Evolutionary conservation across 2,797 vertebrate species (phyloP).

Genomic region (Manis pentadactyla): DNA sequence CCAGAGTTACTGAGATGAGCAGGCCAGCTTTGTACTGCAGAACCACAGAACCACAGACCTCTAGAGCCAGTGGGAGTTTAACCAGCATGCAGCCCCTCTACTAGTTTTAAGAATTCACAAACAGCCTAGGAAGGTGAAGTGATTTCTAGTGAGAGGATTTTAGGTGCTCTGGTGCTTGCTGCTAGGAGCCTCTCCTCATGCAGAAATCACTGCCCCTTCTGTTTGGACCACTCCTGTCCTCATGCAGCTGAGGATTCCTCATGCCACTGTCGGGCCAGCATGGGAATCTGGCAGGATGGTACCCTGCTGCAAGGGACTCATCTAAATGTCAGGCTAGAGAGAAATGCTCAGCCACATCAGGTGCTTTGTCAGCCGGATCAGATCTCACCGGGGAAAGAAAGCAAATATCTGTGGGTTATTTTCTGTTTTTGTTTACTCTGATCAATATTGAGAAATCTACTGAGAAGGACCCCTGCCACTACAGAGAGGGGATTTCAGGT

Average conservation of each 20-base stretch:
- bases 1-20: neutral
- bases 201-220: neutral
- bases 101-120: rapidly evolving
- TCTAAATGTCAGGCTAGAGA: neutral
- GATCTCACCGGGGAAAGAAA: neutral
- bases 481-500: neutral
- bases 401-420: neutral
- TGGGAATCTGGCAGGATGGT: neutral
- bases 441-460: slow-evolving; percentile 25
- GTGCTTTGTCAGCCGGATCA: neutral
- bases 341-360: neutral
- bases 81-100: neutral
- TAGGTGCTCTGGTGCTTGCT: neutral
- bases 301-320: neutral
- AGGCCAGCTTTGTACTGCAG: neutral
- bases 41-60: neutral
- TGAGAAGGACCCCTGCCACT: neutral
- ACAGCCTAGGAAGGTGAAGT: neutral
- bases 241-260: neutral
- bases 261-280: neutral
- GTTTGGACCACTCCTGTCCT: neutral
- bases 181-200: neutral
- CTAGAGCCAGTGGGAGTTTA: neutral
- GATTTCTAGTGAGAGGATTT: neutral
- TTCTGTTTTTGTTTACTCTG: neutral